Conservation (phyloP, 2,113 vertebrate species). For the Neotragus pygmaeus region DNA sequence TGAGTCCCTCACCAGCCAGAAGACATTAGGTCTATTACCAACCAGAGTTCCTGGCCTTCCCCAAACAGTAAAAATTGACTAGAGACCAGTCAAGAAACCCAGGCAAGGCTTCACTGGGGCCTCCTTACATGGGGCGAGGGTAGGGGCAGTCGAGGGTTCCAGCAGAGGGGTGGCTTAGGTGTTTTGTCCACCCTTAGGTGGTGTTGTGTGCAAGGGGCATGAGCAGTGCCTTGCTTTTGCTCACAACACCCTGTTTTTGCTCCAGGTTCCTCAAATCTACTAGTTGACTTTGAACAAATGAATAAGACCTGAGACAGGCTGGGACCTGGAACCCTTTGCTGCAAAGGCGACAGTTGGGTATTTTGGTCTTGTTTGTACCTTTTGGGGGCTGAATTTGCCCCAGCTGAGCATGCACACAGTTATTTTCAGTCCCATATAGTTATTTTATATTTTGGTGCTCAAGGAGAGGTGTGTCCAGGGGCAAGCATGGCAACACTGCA, state of each 20-base stretch:
- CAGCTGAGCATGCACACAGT: background rate
- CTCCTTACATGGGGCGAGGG: background rate
- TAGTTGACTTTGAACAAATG: background rate
- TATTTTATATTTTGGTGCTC: background rate
- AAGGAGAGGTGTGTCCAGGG: background rate
- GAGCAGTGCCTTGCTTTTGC: background rate
- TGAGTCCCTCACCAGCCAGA: constrained; percentile 4
- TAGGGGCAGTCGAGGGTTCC: background rate
- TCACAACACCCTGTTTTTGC: background rate
- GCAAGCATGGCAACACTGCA: background rate
- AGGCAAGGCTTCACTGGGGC: background rate
- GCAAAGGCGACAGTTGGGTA: background rate
- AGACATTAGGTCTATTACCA: background rate
- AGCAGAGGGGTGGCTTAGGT: background rate
- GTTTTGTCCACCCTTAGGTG: background rate
- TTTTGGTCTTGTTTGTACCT: background rate
- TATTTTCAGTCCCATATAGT: background rate
- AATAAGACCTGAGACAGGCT: background rate
- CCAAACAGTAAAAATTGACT: background rate
- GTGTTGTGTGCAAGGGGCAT: background rate
- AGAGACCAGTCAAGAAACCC: background rate
- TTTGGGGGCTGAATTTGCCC: background rate
- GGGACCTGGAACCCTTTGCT: background rate
- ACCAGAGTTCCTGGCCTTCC: background rate
- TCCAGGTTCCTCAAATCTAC: background rate